Base-by-base conservation (phyloP, 2,888 invertebrate species). In the Hydrotaea diabolus region DNA sequence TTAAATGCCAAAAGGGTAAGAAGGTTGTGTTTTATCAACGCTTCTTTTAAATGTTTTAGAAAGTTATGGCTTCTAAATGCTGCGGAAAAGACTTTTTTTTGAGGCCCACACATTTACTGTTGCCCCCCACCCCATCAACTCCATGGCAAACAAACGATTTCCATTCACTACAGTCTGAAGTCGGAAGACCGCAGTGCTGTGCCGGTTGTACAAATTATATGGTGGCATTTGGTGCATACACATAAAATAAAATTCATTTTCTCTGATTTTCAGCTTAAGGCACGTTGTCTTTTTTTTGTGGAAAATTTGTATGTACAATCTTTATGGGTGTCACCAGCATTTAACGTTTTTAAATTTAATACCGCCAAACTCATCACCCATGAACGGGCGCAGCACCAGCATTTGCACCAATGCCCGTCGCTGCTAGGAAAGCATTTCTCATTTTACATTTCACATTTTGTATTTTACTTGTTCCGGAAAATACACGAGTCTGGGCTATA, bases 401-500 rank as follows among this genome's bases (percentile, higher is more conserved):
- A 62, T 62, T 31, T 31, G 31, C 31, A 31, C 59, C n/a, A 59
- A 26, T 3, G 2, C n/a, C 4, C 15, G 59, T 59, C 23, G 3
- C 36, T 62, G 36, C 26, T 3, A 2, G 15, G 26, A 31, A 39
- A 31, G 31, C 15, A 62, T 62, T 62, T 62, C 26, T n/a, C 62
- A 62, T 36, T 62, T 62, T 62, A n/a, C n/a, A n/a, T n/a, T 62
- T 62, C 26, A 23, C 62, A 62, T 36, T 62, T 62, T 62, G 31
- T 36, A 23, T 62, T 31, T 15, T 62, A 9, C 13, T 62, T 36
- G 26, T 62, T 62, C 36, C 15, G 36, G n/a, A 71, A 72, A 39
- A 57, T 43, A 72, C 83, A 80, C 77, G 80, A 77, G 73, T 73
- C 77, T 80, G 31, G 62, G 74, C 80, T 71, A 80, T 80, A 80